Evolutionary conservation across 2,113 vertebrate species (phyloP), one percentile per base, ranked within the genome.

Genomic region (Furnarius figulus): DNA sequence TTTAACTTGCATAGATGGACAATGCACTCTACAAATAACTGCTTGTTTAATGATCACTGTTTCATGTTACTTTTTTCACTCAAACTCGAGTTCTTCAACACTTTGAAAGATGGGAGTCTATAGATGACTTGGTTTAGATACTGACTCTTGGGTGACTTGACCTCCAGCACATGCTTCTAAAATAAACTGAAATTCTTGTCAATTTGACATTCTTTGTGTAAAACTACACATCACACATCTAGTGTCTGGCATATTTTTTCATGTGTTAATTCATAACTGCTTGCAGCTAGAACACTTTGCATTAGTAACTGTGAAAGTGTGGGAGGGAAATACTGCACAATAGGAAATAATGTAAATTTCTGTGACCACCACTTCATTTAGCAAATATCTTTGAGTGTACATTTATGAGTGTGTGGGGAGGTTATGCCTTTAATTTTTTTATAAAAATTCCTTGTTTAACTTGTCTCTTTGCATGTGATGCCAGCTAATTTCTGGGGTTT

Each of bases 101-200:
- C 39, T 95, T 90, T 73, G 20, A 33, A 86, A 46, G 23, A 37
- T 39, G 9, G 21, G n/a, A 58, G 10, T 30, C 37, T 3, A 0
- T 56, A 82, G 31, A 8, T 68, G 37, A 30, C n/a, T 56, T 65
- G 30, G 3, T 53, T 83, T 77, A 71, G 75, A 33, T 85, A 39
- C 20, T 28, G 46, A 67, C 81, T 91, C 42, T 90, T 95, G 78
- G 75, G 55, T 93, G 78, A 94, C 78, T 71, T 91, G 75, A 73
- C 55, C 46, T 96, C 77, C 14, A 78, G 31, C 44, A 79, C 53
- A n/a, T 70, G 71, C 85, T 89, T 96, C 78, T 77, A 49, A 89
- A 80, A 24, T 27, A 52, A 65, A 71, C 31, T 56, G 27, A 47
- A 90, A 61, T 85, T 52, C 30, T 37, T 63, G 14, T 55, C 22